Conservation (phyloP, 2,888 invertebrate genomes). For the Reticulitermes lucifugus region DNA sequence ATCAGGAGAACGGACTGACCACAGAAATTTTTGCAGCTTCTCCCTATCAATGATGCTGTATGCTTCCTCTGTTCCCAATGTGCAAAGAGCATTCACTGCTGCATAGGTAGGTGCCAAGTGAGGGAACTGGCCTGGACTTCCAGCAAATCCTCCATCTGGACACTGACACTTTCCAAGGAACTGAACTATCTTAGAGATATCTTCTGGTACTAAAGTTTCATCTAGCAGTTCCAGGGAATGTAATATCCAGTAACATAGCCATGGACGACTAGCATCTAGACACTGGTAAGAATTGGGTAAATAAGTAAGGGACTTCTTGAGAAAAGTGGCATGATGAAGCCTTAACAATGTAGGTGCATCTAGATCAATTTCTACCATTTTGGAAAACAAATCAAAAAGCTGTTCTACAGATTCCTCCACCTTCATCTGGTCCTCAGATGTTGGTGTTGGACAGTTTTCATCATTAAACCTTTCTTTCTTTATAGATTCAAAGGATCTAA, state of each 20-base stretch:
- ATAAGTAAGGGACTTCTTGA: slow-evolving; percentile 75
- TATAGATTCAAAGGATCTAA: slow-evolving; percentile 60
- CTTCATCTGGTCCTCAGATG: slow-evolving; percentile 73
- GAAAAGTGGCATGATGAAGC: slow-evolving; percentile 72
- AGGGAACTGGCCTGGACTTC: slow-evolving; percentile 92
- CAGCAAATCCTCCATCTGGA: slow-evolving; percentile 89
- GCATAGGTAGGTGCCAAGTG: slow-evolving; percentile 99
- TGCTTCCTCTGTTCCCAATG: slow-evolving; percentile 86
- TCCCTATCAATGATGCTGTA: slow-evolving; percentile 86
- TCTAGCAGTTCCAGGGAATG: slow-evolving; percentile 88
- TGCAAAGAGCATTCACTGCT: slow-evolving; percentile 92
- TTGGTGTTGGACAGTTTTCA: slow-evolving; percentile 70
- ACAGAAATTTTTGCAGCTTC: slow-evolving; percentile 81
- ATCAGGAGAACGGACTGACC: slow-evolving; percentile 80
- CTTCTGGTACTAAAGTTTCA: slow-evolving; percentile 69
- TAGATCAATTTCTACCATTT: slow-evolving; percentile 66
- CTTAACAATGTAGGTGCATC: slow-evolving; percentile 73
- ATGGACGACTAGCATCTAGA: slow-evolving; percentile 94
- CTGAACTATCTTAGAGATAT: slow-evolving; percentile 67
- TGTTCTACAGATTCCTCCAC: slow-evolving; percentile 70
- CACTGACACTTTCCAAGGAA: slow-evolving; percentile 80
- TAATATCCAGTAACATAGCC: slow-evolving; percentile 97
- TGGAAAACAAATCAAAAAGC: slow-evolving; percentile 66
- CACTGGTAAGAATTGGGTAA: slow-evolving; percentile 80
- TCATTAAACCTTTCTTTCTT: slow-evolving; percentile 68